Evolutionary conservation across 2,113 vertebrate species (phyloP).

Genomic region (Pelecanoides urinatrix): DNA sequence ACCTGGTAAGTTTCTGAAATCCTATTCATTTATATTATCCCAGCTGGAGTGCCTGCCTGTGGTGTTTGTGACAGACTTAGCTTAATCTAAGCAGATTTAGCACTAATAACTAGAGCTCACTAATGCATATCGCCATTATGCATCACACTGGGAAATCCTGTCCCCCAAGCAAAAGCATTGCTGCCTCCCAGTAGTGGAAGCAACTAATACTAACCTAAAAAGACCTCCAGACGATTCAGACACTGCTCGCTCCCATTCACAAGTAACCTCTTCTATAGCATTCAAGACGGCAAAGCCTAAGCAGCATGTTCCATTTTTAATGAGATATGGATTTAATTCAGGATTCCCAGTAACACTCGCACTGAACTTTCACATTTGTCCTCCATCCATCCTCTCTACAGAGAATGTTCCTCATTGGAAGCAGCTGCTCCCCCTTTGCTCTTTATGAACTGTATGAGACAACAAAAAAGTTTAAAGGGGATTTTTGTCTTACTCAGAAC

Average conservation of each 20-base stretch:
- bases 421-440: conserved; percentile 23
- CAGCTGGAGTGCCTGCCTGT: background rate
- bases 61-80: conserved; percentile 41
- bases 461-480: conserved; percentile 40
- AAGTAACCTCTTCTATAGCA: background rate
- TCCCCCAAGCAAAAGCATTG: background rate
- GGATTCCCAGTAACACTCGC: background rate
- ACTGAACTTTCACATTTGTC: conserved; percentile 48
- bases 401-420: background rate
- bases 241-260: background rate
- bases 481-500: conserved; percentile 27
- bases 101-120: conserved; percentile 35
- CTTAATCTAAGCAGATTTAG: conserved; percentile 51
- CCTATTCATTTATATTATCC: conserved; percentile 21
- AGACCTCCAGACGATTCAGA: background rate
- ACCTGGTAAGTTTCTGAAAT: background rate
- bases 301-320: background rate
- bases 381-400: background rate
- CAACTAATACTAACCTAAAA: background rate
- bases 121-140: conserved; percentile 29
- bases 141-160: conserved; percentile 3
- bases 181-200: background rate
- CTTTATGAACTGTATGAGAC: conserved; percentile 27
- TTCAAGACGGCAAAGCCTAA: background rate
- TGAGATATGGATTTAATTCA: conserved; percentile 15